These are phyloP conservation scores for Trissolcus basalis DNA, from an alignment of 1,140 invertebrate species.

Conservation along the genomic window DNA sequence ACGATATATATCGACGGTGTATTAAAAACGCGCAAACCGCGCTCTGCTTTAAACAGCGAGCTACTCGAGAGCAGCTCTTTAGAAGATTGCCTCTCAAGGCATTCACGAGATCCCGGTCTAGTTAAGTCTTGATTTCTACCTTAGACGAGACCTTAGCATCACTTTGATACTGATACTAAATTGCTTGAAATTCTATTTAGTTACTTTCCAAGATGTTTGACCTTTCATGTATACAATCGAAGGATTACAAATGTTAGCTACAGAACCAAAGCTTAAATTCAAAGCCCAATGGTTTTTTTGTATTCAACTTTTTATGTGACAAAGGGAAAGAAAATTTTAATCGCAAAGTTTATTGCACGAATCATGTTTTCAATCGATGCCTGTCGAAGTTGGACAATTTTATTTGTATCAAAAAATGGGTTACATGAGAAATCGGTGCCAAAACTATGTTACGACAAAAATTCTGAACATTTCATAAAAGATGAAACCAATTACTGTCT, in stretches of 20 bases:
- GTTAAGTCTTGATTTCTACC: constrained; percentile 21
- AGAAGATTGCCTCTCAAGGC: constrained; percentile 49
- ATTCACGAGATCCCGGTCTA: constrained; percentile 30
- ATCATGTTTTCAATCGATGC: too few relatives aligned
- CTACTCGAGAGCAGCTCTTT: constrained; percentile 47
- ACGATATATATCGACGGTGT: constrained; percentile 36
- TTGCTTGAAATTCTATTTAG: constrained; percentile 41
- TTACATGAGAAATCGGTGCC: too few relatives aligned
- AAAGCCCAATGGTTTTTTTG: background rate
- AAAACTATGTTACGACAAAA: too few relatives aligned
- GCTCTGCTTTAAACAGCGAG: constrained; percentile 38
- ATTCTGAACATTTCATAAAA: too few relatives aligned
- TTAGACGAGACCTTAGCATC: constrained; percentile 31
- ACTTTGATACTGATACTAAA: constrained; percentile 41
- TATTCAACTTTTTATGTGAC: background rate
- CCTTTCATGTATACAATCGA: constrained; percentile 25
- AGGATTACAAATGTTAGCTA: background rate
- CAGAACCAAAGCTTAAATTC: background rate
- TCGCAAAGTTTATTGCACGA: too few relatives aligned
- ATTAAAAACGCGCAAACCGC: constrained; percentile 45
- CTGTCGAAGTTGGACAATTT: too few relatives aligned
- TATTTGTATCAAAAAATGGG: too few relatives aligned
- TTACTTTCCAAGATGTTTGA: constrained; percentile 29
- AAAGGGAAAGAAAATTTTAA: too few relatives aligned
- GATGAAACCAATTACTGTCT: too few relatives aligned